Percentiles rank a stretch among this genome's conserved stretches.
These are phyloP conservation scores for Tauraco erythrolophus DNA, from an alignment of 2,113 vertebrate genomes.

Conservation along the genomic window DNA sequence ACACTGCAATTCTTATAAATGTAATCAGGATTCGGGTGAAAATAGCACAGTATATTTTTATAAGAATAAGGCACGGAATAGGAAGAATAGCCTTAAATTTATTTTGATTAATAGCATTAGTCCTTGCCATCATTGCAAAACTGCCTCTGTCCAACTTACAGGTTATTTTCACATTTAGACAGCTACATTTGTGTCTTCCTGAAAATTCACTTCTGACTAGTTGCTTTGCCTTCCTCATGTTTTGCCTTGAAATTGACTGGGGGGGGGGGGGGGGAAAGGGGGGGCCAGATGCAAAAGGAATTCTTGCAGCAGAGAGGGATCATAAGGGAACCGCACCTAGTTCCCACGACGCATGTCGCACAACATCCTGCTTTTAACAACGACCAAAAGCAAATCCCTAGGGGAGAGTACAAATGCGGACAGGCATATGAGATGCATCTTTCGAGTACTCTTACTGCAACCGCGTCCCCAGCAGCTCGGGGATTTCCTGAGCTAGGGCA, in stretches of 20 bases:
- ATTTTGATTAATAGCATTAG: neutral
- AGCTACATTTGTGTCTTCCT: neutral
- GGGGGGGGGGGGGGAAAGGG: accelerated
- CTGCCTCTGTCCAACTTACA: neutral
- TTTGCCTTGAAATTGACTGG: neutral
- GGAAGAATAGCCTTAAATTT: neutral
- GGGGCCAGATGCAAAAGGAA: neutral
- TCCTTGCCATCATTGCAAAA: neutral
- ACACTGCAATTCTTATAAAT: neutral
- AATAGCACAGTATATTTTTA: neutral
- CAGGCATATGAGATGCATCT: neutral
- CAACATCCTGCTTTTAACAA: neutral
- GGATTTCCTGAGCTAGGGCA: neutral
- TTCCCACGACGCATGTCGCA: accelerated
- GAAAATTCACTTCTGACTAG: neutral
- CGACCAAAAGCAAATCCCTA: neutral
- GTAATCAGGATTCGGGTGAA: neutral
- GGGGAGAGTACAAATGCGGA: neutral
- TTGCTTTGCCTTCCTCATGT: neutral
- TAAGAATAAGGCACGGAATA: neutral
- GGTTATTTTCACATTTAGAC: neutral
- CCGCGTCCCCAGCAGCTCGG: neutral
- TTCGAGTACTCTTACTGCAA: neutral
- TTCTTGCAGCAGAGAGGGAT: neutral
- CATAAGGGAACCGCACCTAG: neutral